Conservation (phyloP, 1,140 invertebrate genomes). For the Aculops lycopersici region DNA sequence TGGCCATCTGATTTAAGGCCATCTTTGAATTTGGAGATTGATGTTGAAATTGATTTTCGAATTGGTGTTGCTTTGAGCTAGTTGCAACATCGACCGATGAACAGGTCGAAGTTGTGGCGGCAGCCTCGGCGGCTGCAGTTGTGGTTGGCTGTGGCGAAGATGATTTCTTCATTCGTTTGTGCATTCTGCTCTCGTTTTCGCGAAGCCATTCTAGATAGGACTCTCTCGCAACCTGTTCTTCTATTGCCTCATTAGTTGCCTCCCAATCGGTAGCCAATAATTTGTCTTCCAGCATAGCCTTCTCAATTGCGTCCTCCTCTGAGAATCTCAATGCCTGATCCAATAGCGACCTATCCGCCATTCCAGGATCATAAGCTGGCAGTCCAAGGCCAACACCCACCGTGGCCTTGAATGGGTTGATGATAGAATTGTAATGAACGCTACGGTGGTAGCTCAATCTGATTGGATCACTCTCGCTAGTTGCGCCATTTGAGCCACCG, state of each 20-base stretch:
- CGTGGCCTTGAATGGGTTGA: constrained; percentile 47
- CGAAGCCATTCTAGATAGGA: constrained; percentile 57
- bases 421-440: constrained; percentile 63
- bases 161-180: constrained; percentile 10
- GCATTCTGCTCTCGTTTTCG: constrained; percentile 29
- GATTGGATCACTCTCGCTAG: constrained; percentile 41
- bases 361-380: constrained; percentile 43
- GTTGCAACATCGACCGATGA: too few relatives aligned
- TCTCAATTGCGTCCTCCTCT: constrained; percentile 53
- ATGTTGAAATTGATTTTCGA: too few relatives aligned
- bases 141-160: not conserved
- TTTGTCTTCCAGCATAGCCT: constrained; percentile 74
- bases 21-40: too few relatives aligned
- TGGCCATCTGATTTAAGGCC: too few relatives aligned
- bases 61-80: too few relatives aligned
- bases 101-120: too few relatives aligned
- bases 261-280: constrained; percentile 68
- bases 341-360: constrained; percentile 35
- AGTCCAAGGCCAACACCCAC: constrained; percentile 55
- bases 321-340: constrained; percentile 43
- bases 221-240: constrained; percentile 57
- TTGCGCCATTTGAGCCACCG: constrained; percentile 30
- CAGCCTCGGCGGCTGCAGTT: too few relatives aligned
- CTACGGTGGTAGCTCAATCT: constrained; percentile 59
- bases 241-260: constrained; percentile 61